Evolutionary conservation across 1,140 invertebrate species (phyloP), one percentile per base, ranked within the genome.

Genomic region (Aphelinus certus): DNA sequence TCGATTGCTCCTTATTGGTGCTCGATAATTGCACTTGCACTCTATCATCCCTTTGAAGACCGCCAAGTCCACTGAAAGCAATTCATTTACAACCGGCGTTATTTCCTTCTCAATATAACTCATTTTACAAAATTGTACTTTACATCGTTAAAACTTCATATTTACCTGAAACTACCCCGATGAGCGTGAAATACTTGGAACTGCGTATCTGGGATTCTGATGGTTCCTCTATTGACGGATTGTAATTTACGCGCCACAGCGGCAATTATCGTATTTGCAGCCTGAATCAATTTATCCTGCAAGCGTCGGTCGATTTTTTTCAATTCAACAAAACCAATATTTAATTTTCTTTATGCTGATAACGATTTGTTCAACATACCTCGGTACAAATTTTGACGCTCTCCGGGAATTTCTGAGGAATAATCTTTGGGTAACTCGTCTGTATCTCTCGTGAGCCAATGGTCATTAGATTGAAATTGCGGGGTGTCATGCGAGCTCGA

Each of bases 141-240:
- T 6, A n/a, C 7, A 58, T 7, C 3, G 26, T 7, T 58, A 2
- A 58, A 58, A 58, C 10, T 58, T n/a, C 26, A 7, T 58, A 66
- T 55, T 68, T 26, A 68, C 66, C 3, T 6, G 4, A 68, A 57
- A n/a, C 45, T 57, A 58, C 66, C 66, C 6, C 48, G n/a, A 68
- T 7, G 10, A 47, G 66, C 66, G 3, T 42, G 7, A 46, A 47
- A 68, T 47, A 68, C 1, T 5, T 4, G 3, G 48, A n/a, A 1
- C 48, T 58, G 56, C 1, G 58, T 45, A 57, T 68, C 45, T n/a
- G 66, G 66, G 6, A 68, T 10, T 3, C 2, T 3, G n/a, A 68
- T 57, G 9, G 2, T 47, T 5, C 55, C 66, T 57, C 48, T 46
- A 46, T 57, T 58, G 1, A 47, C 42, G 3, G 45, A n/a, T 46